Conservation (phyloP, 2,113 vertebrate genomes). For the Erythrolamprus reginae region DNA sequence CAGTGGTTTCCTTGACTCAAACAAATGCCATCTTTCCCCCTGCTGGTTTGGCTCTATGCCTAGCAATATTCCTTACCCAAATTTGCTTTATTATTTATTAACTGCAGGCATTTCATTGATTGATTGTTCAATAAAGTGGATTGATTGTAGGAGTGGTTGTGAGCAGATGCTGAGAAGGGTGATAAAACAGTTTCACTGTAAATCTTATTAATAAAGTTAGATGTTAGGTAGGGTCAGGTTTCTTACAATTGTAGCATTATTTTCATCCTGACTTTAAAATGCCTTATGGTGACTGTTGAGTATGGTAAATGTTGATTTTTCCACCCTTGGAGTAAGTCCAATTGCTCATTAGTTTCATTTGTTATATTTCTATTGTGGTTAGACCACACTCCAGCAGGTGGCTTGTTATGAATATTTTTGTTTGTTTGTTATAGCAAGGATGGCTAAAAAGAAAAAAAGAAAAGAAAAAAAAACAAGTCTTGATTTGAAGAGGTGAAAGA, state of each 20-base stretch:
- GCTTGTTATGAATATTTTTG: background rate
- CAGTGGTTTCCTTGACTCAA: conserved; percentile 52
- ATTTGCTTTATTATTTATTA: background rate
- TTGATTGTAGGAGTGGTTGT: background rate
- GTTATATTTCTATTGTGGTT: background rate
- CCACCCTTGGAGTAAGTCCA: background rate
- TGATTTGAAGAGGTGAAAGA: background rate
- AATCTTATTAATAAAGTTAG: background rate
- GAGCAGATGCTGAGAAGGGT: background rate
- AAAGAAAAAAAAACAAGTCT: background rate
- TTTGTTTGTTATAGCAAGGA: background rate
- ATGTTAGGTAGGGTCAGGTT: background rate
- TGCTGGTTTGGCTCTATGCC: conserved; percentile 9
- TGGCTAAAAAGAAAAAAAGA: background rate
- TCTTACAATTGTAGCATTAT: background rate
- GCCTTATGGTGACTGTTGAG: background rate
- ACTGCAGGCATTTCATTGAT: background rate
- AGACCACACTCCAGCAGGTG: background rate
- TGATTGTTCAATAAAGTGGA: background rate
- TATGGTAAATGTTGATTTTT: background rate
- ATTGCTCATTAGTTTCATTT: background rate
- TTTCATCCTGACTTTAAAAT: background rate
- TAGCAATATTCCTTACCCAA: conserved; percentile 28
- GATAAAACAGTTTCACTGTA: background rate
- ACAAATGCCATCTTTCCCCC: conserved; percentile 30